Base-by-base conservation (phyloP, 2,888 invertebrate species). In the Sabatieria punctata region DNA sequence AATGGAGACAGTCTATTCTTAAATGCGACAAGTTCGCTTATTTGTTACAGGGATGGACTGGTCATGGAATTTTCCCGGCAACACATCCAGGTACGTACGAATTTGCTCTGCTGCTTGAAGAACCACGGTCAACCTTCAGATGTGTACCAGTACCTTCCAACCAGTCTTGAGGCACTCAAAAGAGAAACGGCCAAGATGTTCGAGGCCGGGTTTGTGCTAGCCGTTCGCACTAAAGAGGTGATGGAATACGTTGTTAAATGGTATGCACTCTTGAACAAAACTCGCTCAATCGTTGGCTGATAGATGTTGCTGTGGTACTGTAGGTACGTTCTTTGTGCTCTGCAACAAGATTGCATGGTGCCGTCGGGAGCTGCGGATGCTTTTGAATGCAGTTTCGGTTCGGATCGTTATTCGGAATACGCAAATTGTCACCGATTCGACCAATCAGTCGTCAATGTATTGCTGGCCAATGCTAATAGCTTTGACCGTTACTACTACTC, bases 401-500 rank as follows among this genome's bases (percentile, higher is more conserved):
- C n/a, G n/a, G n/a, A n/a, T n/a, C n/a, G n/a, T n/a, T n/a, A n/a
- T n/a, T n/a, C n/a, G n/a, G n/a, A n/a, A n/a, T n/a, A 64, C 45
- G 54, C 57, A 21, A 54, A 57, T 3, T 67, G 67, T 45, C 67
- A 68, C 51, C n/a, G n/a, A n/a, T n/a, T n/a, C n/a, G n/a, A n/a
- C n/a, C n/a, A n/a, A n/a, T n/a, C n/a, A n/a, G n/a, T 65, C 4
- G 52, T 68, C 15, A 69, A 68, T 49, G 56, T 68, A 4, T 53
- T 68, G n/a, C 45, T 66, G 23, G 63, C 64, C 48, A 65, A 66
- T 25, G 55, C 55, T 53, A 62, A 61, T 48, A 40, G 58, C 41
- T 66, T 58, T 51, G 59, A 66, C 36, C 50, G 53, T 19, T 49
- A 48, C 1, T 52, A 52, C 23, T 65, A 54, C n/a, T n/a, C n/a